Evolutionary conservation across 2,888 invertebrate species (phyloP).

Genomic region (Hymenopus coronatus): DNA sequence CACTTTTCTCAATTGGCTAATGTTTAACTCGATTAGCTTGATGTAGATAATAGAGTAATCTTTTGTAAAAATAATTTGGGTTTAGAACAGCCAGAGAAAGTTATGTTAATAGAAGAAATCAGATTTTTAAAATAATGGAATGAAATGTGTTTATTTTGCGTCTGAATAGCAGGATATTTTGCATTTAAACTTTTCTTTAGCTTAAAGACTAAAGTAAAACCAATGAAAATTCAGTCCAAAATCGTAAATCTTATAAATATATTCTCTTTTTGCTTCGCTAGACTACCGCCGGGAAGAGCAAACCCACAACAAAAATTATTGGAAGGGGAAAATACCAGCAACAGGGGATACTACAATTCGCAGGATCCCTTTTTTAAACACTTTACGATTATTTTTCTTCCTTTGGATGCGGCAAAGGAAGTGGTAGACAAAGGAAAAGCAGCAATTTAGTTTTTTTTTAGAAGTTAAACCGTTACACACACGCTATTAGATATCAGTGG

Average conservation of each 20-base stretch:
- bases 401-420: neutral
- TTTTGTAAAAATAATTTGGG: too few relatives aligned
- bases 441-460: neutral
- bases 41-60: too few relatives aligned
- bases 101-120: too few relatives aligned
- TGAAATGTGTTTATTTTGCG: too few relatives aligned
- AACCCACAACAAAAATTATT: neutral
- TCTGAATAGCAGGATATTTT: too few relatives aligned
- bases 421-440: neutral
- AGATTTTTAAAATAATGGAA: too few relatives aligned
- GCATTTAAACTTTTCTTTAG: too few relatives aligned
- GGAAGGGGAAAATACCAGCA: neutral
- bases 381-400: neutral
- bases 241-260: neutral
- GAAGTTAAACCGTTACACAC: neutral
- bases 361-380: neutral
- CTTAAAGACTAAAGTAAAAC: too few relatives aligned
- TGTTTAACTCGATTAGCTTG: too few relatives aligned
- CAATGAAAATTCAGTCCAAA: neutral
- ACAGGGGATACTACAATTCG: neutral
- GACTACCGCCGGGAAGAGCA: neutral
- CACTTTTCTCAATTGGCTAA: too few relatives aligned
- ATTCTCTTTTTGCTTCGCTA: neutral
- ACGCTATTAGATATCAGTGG: neutral
- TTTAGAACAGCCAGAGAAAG: too few relatives aligned